Percentiles rank a stretch among this genome's conserved stretches.
These are phyloP conservation scores for Drosophila lacicola DNA, from an alignment of 2,888 invertebrate species.

Conservation along the genomic window DNA sequence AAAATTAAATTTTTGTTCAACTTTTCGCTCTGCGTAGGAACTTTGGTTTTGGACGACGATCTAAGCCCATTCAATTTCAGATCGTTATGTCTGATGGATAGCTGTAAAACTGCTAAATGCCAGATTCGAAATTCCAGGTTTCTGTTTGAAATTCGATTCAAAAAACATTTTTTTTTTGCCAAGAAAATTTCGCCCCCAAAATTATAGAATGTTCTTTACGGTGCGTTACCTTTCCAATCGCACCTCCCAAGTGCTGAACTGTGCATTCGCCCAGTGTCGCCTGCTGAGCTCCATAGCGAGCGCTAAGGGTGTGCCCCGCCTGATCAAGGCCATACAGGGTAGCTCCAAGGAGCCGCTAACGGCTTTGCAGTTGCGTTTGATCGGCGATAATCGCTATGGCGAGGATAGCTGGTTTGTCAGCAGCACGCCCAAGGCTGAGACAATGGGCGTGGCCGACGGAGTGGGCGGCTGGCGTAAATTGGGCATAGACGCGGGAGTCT, in stretches of 20 bases:
- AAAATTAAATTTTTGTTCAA: no score
- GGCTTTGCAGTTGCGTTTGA: neutral
- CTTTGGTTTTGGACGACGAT: no score
- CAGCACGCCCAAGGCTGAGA: constrained; percentile 58
- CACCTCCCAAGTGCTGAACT: neutral
- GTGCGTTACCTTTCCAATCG: neutral
- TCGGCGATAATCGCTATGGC: constrained; percentile 41
- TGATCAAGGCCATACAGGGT: constrained; percentile 65
- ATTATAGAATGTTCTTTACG: constrained; percentile 23
- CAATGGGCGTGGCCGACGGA: constrained; percentile 95
- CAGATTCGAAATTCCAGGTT: neutral
- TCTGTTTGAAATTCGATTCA: neutral
- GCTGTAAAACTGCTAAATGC: neutral
- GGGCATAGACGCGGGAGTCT: constrained; percentile 97
- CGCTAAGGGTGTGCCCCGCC: constrained; percentile 27
- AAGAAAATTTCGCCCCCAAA: neutral
- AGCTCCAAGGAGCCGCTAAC: constrained; percentile 27
- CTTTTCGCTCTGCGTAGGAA: no score
- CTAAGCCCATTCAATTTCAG: neutral
- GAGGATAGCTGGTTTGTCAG: constrained; percentile 68
- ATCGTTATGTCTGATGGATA: neutral
- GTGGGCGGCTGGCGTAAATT: constrained; percentile 98
- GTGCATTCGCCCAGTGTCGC: constrained; percentile 5
- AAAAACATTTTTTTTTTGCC: neutral
- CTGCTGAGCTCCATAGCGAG: neutral